Conservation (phyloP, 2,113 vertebrate genomes). For the Syngnathoides biaculeatus region DNA sequence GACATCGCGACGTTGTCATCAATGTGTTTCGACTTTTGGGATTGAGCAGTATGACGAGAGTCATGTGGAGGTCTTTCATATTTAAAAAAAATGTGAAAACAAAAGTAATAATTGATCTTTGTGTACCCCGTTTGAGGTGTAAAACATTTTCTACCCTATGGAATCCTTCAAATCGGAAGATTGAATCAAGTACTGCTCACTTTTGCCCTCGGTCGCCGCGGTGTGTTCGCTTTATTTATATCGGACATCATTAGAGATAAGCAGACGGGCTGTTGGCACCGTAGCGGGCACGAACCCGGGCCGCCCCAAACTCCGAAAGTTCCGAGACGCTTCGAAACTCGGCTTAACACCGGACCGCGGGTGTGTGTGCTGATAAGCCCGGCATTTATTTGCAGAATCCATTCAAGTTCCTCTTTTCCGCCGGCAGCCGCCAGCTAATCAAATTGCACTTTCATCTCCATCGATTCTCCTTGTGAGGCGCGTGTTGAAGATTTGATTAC, state of each 20-base stretch:
- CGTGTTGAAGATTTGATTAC: conserved; percentile 3
- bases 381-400: conserved; percentile 1
- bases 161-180: conserved; percentile 7
- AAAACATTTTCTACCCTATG: background rate
- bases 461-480: background rate
- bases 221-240: conserved; percentile 38
- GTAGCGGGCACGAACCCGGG: conserved; percentile 5
- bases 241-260: conserved; percentile 37
- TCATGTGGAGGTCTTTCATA: background rate
- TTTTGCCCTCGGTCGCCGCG: conserved; percentile 16
- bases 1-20: too few relatives aligned
- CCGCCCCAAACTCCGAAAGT: conserved; percentile 6
- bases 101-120: background rate
- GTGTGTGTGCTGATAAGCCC: conserved; percentile 19
- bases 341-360: conserved; percentile 13
- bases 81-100: background rate
- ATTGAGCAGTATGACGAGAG: background rate
- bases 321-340: conserved; percentile 17
- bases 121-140: background rate
- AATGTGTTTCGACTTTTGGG: too few relatives aligned
- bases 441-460: conserved; percentile 7
- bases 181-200: conserved; percentile 14
- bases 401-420: background rate
- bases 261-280: conserved; percentile 39
- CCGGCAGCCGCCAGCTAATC: conserved; percentile 1